Conservation (phyloP, 2,113 vertebrate species). For the Butorides virescens region DNA sequence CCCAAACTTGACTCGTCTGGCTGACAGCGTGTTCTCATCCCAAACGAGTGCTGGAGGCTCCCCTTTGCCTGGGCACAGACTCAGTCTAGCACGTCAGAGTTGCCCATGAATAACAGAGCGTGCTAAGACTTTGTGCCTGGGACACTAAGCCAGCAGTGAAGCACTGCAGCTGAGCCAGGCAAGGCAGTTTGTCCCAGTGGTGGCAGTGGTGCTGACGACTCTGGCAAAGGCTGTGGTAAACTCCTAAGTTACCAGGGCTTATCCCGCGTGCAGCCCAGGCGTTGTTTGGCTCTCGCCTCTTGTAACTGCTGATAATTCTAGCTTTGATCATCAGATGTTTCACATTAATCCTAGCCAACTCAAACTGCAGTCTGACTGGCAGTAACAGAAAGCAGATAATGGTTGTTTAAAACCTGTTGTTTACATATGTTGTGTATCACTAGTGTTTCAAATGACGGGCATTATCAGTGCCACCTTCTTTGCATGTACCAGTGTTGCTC, state of each 20-base stretch:
- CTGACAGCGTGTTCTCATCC: accelerated
- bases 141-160: not conserved
- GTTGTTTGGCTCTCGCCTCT: not conserved
- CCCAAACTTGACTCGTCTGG: not conserved
- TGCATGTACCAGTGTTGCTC: not conserved
- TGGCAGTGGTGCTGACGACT: not conserved
- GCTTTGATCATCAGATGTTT: not conserved
- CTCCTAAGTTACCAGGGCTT: not conserved
- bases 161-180: not conserved
- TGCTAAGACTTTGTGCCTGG: not conserved
- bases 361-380: not conserved
- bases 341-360: not conserved
- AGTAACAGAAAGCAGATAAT: not conserved
- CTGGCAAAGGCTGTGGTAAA: not conserved
- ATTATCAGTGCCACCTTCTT: not conserved
- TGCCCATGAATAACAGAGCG: not conserved
- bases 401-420: not conserved
- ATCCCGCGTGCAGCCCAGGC: not conserved
- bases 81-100: accelerated
- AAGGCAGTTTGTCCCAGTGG: not conserved
- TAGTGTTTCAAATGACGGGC: not conserved
- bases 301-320: not conserved
- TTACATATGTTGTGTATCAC: not conserved
- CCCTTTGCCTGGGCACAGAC: not conserved
- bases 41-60: not conserved